A percentile compares a stretch with the other conserved stretches of the same genome.
Conservation (phyloP, 2,113 vertebrate genomes). For the Eubucco bourcierii region DNA sequence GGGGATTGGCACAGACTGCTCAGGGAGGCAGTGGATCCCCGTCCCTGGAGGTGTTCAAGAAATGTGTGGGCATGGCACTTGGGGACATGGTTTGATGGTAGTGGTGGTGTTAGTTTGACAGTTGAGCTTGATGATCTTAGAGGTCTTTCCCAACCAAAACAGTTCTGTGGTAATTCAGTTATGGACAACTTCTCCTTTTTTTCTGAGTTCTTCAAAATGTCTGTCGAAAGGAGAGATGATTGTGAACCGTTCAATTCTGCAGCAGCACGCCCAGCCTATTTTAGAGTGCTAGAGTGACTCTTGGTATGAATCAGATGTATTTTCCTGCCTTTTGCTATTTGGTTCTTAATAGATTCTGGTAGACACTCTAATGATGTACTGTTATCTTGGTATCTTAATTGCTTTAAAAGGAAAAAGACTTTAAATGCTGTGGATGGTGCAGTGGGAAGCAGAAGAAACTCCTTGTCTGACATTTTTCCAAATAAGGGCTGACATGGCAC, state of each 20-base stretch:
- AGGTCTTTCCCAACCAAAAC: too few species aligned
- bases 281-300: neutral
- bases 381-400: neutral
- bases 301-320: neutral
- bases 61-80: too few species aligned
- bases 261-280: neutral
- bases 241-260: neutral
- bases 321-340: neutral
- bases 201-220: neutral
- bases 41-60: too few species aligned
- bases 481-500: neutral
- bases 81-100: too few species aligned
- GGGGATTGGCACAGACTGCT: too few species aligned
- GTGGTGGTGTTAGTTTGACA: too few species aligned
- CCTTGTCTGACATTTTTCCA: neutral
- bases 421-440: neutral
- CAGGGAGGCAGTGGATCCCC: too few species aligned
- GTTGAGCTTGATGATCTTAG: too few species aligned
- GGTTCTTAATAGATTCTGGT: neutral
- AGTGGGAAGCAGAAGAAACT: neutral
- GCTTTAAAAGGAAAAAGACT: neutral
- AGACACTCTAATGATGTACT: neutral
- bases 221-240: neutral
- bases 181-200: neutral
- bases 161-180: too few species aligned